Base-by-base conservation (phyloP, 1,140 invertebrate genomes). In the Drosophila simulans region DNA sequence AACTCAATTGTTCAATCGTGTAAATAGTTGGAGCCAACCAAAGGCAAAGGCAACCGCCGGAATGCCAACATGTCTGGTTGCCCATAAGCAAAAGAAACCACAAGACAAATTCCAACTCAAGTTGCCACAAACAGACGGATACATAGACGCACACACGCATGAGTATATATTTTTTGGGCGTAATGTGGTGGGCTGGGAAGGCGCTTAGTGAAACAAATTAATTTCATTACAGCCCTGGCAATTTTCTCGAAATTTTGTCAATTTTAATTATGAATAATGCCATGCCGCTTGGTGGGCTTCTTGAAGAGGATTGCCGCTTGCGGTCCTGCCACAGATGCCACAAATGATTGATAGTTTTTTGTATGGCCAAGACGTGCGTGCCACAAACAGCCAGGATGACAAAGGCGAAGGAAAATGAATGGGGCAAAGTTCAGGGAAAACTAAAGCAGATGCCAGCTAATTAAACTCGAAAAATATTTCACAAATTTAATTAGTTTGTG, bases 211-310 rank as follows among this genome's bases (percentile, higher is more conserved):
- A 68, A 68, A 72, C 76, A 83, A 88, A 86, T 86, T 88, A 88
- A 86, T 83, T 82, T 82, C 57, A 79, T 78, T 75, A 71, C 37
- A n/a, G 37, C 31, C 35, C 27, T 40, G 15, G 37, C 25, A 66
- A 57, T 77, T 59, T 55, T 63, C 43, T 48, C 35, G 62, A 68
- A 70, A 79, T 76, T 66, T 88, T 73, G 75, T 86, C 76, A 74
- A 83, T 83, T 83, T 86, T 88, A 86, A 88, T 88, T 83, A 86
- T 86, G 71, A 88, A 88, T 89, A 83, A 80, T 89, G 83, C 45
- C 68, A 34, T 34, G 11, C 20, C 52, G 31, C 46, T 48, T 52
- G 15, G 22, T 37, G 31, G 34, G 37, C 40, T 48, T 42, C 39
- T 45, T 37, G 49, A 27, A 64, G 46, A 15, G 60, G 27, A 52